phyloP scores from a whole-genome alignment of 2,113 vertebrate species.

The Oreochromis aureus region DNA sequence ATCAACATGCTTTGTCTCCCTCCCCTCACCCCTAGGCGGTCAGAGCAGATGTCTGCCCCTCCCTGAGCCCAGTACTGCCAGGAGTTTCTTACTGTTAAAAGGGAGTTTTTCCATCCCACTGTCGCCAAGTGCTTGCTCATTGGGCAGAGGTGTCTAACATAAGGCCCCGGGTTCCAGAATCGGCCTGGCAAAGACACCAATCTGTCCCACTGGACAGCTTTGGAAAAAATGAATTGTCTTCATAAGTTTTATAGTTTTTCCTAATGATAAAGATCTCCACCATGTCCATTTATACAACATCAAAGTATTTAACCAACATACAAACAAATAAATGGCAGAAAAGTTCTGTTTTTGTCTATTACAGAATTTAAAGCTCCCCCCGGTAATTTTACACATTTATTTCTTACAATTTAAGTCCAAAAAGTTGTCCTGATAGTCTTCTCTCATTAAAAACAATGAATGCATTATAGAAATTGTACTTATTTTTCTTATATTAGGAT shows the following conservation, averaged over 20 bases:
- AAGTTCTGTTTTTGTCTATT: not conserved
- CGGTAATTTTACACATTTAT: not conserved
- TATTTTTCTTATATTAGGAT: not conserved
- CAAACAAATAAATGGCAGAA: not conserved
- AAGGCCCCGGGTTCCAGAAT: not conserved
- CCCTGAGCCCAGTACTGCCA: not conserved
- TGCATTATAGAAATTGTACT: not conserved
- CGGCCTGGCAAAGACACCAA: not conserved
- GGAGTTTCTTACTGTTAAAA: not conserved
- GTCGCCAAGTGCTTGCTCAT: not conserved
- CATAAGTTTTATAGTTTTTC: not conserved
- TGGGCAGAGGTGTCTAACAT: not conserved
- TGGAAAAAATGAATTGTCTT: not conserved
- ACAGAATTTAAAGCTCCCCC: not conserved
- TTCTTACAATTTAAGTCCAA: not conserved
- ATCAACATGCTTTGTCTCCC: not conserved
- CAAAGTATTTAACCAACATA: not conserved
- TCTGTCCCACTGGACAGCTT: not conserved
- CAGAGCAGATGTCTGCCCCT: not conserved
- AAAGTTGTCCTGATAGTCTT: not conserved
- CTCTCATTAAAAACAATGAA: not conserved
- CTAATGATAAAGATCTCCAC: not conserved
- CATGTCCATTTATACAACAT: not conserved
- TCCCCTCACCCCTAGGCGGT: not conserved
- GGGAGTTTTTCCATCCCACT: not conserved